Evolutionary conservation across 2,113 vertebrate genomes (phyloP), one percentile per base, ranked within the genome.

Genomic region (Pluvialis apricaria): DNA sequence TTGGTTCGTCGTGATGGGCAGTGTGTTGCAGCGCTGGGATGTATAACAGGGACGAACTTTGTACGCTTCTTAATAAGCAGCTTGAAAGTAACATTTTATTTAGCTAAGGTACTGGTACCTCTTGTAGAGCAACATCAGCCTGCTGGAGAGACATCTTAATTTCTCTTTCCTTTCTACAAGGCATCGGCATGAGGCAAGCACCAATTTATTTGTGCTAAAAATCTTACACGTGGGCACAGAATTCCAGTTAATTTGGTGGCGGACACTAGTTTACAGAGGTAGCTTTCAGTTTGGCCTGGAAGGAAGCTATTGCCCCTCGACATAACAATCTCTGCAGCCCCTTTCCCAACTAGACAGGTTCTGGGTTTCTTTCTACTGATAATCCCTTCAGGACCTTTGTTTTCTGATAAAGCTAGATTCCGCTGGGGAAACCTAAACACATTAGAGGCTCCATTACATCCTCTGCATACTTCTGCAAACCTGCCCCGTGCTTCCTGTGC

Each of bases 401-500:
- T 88, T 85, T 84, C 97, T 86, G 98, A 98, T 98, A 98, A 98
- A 96, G 64, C 82, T 54, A 69, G 97, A 98, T 98, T 98, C 98
- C 98, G 94, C 96, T 96, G 98, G 97, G 96, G 96, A 98, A 97
- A 98, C 83, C 98, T 94, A 98, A 98, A 98, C 97, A 97, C 97
- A 97, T 96, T 97, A 97, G 92, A 55, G 90, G 89, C 96, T 96
- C 94, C 94, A 83, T 95, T 88, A 86, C 94, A 91, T 76, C 82
- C 97, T 91, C 94, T 72, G 91, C 83, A 29, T 91, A 40, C 94
- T 92, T 60, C 94, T 96, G 76, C 29, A 94, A 88, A 36, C 92
- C 87, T 95, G 92, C 90, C 92, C 76, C 0, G 84, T 51, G 93
- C 94, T 98, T 97, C 96, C 96, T 94, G 97, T 97, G 97, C 83